These are phyloP conservation scores for Brachypteracias leptosomus DNA, from an alignment of 2,113 vertebrate species.

Conservation along the genomic window DNA sequence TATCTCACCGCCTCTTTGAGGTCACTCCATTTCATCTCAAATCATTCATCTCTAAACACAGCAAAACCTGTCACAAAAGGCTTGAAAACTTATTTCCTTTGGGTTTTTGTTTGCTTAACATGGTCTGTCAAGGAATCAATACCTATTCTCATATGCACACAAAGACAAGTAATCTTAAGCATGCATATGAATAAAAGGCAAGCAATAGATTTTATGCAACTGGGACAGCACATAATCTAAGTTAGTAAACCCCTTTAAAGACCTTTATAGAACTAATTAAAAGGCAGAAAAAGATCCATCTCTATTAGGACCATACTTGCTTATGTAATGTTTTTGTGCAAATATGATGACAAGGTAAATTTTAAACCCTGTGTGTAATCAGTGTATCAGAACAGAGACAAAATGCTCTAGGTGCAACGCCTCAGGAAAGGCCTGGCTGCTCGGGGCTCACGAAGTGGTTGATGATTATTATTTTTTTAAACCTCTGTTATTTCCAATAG, in stretches of 20 bases:
- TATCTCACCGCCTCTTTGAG: neutral
- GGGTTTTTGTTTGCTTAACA: conserved; percentile 37
- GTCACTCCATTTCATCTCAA: neutral
- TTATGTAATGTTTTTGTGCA: neutral
- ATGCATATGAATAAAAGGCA: conserved; percentile 30
- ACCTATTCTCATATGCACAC: conserved; percentile 15
- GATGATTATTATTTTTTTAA: neutral
- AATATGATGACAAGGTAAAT: neutral
- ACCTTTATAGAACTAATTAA: neutral
- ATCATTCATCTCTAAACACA: conserved; percentile 2
- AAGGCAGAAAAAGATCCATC: neutral
- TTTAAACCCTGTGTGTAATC: neutral
- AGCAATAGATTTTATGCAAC: conserved; percentile 33
- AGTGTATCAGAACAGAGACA: neutral
- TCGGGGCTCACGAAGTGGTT: neutral
- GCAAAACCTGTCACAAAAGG: neutral
- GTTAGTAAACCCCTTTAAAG: neutral
- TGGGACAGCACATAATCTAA: conserved; percentile 1
- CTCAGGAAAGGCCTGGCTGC: neutral
- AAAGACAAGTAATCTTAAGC: conserved; percentile 34
- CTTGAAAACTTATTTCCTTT: conserved; percentile 47
- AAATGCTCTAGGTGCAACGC: neutral
- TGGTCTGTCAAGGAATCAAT: conserved; percentile 48
- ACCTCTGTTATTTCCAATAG: neutral
- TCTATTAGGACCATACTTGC: neutral